phyloP scores from a whole-genome alignment of 2,113 vertebrate genomes.

The Pluvianellus socialis region DNA sequence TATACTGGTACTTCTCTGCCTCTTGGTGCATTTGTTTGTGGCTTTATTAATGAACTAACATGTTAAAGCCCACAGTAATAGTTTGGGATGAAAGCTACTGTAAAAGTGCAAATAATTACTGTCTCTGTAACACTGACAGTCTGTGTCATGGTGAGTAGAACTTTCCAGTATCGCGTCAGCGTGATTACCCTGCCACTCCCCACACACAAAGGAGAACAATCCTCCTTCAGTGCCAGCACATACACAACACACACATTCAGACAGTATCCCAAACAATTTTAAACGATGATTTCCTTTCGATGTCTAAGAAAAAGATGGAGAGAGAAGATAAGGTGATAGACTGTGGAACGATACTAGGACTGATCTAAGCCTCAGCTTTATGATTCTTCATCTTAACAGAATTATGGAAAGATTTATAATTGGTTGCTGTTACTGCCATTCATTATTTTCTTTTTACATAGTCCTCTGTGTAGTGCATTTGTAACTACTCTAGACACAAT shows the following conservation, averaged over 20 bases:
- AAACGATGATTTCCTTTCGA: neutral
- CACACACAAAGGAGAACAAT: slow-evolving; percentile 19
- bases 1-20: neutral
- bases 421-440: neutral
- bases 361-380: neutral
- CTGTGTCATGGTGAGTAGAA: slow-evolving; percentile 13
- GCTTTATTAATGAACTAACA: neutral
- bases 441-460: neutral
- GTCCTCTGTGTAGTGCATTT: neutral
- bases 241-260: neutral
- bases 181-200: slow-evolving; percentile 37
- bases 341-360: neutral
- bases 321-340: neutral
- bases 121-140: neutral
- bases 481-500: neutral
- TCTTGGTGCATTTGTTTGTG: neutral
- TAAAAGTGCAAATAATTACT: neutral
- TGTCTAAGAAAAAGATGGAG: neutral
- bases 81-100: neutral
- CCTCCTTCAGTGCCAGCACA: slow-evolving; percentile 13
- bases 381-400: neutral
- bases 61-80: neutral
- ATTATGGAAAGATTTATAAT: neutral
- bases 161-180: slow-evolving; percentile 64
- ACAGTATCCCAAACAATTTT: neutral